Percentiles rank a stretch among this genome's conserved stretches.
Conservation (phyloP, 1,140 invertebrate species). For the Paraescarpia echinospica region DNA sequence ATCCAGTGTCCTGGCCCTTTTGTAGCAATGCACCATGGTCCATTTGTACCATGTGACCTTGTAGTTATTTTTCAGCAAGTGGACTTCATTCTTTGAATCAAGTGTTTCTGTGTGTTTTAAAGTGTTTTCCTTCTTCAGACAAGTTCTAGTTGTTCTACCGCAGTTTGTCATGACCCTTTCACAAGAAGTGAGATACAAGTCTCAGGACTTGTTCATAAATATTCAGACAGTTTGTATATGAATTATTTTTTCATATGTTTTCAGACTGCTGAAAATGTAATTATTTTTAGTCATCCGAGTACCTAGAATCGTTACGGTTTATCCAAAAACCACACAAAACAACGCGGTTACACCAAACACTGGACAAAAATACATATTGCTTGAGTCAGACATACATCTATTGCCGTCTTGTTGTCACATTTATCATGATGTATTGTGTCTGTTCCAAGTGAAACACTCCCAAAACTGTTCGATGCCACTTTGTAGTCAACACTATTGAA, state of each 20-base stretch:
- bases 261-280: too few species aligned
- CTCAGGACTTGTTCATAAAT: too few species aligned
- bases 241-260: too few species aligned
- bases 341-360: too few species aligned
- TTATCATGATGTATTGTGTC: background rate
- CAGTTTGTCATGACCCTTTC: background rate
- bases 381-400: too few species aligned
- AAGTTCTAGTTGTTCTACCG: background rate
- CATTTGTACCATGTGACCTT: background rate
- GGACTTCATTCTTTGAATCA: background rate
- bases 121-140: background rate
- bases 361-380: too few species aligned
- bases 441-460: background rate
- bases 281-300: too few species aligned
- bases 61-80: background rate
- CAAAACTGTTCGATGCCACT: background rate
- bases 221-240: too few species aligned
- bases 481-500: background rate
- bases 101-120: background rate
- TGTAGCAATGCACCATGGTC: background rate
- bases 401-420: too few species aligned
- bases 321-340: too few species aligned
- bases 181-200: background rate
- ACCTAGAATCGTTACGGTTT: too few species aligned
- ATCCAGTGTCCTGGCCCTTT: background rate